phyloP scores from a whole-genome alignment of 1,140 invertebrate species.

The Ceratoteleas bidentatus region DNA sequence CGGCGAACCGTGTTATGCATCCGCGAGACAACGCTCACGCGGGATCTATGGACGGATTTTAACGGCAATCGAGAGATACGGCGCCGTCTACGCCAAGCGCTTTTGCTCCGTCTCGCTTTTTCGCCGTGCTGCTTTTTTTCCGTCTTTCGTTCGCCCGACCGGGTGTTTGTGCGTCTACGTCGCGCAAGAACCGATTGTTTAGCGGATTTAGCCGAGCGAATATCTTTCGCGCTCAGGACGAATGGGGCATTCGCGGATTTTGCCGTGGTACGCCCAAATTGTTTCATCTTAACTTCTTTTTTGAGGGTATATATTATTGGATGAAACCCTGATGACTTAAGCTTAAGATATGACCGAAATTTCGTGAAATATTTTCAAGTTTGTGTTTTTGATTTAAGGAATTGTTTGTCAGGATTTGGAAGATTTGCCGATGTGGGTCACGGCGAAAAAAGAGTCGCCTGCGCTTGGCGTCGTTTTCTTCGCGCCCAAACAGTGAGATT shows the following conservation, averaged over 20 bases:
- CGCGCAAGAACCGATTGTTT: constrained; percentile 63
- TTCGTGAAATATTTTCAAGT: constrained; percentile 45
- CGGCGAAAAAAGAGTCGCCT: neutral
- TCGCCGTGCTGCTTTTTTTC: constrained; percentile 2
- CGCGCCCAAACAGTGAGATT: neutral
- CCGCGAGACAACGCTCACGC: constrained; percentile 73
- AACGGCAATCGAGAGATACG: constrained; percentile 78
- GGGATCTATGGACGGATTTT: constrained; percentile 78
- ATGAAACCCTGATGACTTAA: constrained; percentile 57
- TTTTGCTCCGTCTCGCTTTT: constrained; percentile 4
- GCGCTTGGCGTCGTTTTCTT: neutral
- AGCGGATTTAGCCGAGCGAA: constrained; percentile 60
- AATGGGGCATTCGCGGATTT: constrained; percentile 54
- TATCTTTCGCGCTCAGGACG: constrained; percentile 53
- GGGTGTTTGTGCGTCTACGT: constrained; percentile 61
- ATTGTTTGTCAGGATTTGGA: constrained; percentile 56
- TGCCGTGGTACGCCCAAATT: constrained; percentile 25
- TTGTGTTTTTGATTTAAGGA: constrained; percentile 57
- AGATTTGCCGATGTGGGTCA: constrained; percentile 37
- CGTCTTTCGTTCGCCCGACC: neutral
- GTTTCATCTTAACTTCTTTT: constrained; percentile 49
- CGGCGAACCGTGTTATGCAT: constrained; percentile 79
- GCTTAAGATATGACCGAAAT: constrained; percentile 57
- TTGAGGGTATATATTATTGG: constrained; percentile 58
- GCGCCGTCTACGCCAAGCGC: constrained; percentile 68